These are phyloP conservation scores for Actenoides lindsayi DNA, from an alignment of 2,113 vertebrate species.

Conservation along the genomic window DNA sequence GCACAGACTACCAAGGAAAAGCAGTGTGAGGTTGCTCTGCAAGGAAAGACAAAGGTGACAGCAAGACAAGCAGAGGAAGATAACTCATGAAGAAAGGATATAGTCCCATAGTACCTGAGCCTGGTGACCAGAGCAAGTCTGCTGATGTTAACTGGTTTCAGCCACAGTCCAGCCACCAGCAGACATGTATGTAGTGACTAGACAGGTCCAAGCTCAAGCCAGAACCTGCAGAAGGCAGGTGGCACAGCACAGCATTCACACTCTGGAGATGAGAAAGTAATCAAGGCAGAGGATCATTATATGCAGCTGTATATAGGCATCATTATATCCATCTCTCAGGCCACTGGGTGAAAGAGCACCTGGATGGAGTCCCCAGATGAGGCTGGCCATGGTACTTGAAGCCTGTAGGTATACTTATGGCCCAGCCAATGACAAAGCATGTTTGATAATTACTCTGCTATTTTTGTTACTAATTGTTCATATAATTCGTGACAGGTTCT, in stretches of 20 bases:
- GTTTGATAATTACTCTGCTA: neutral
- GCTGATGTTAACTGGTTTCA: neutral
- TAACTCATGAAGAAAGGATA: neutral
- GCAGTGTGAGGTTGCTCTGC: neutral
- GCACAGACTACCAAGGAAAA: neutral
- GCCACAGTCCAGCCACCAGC: no score
- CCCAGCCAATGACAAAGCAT: neutral
- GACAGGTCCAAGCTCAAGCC: neutral
- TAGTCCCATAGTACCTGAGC: neutral
- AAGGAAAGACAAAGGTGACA: neutral
- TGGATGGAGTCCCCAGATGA: no score
- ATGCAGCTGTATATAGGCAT: neutral
- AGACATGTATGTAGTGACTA: neutral
- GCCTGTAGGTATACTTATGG: neutral
- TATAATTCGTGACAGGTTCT: neutral
- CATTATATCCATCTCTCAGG: neutral
- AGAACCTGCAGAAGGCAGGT: neutral
- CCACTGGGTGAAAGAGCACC: no score
- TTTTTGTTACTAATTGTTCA: neutral
- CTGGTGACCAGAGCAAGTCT: neutral
- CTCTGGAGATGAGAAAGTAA: neutral
- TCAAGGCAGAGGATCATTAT: neutral
- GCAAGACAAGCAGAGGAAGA: neutral
- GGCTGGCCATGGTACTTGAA: neutral
- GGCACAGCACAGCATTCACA: neutral